Conservation (phyloP, 2,797 vertebrate genomes). For the Decapterus maruadsi region DNA sequence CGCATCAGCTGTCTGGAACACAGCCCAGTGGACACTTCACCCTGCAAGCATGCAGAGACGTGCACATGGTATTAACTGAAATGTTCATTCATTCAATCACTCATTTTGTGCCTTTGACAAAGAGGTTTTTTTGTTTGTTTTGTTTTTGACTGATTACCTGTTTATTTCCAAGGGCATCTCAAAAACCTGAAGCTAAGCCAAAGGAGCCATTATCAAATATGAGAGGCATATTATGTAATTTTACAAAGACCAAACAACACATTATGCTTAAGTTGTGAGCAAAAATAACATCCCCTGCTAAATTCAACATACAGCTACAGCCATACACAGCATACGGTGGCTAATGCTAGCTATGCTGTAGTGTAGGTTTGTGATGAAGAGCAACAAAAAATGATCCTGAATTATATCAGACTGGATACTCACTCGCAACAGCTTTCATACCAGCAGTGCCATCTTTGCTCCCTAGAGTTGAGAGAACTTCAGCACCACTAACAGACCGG, state of each 20-base stretch:
- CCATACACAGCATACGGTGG: neutral
- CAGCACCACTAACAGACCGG: too few species aligned
- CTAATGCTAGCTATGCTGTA: too few species aligned
- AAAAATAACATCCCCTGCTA: neutral
- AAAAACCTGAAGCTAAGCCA: neutral
- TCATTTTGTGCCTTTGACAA: constrained; percentile 13
- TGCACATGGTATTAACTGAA: constrained; percentile 40
- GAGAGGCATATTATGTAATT: neutral
- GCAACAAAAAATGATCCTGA: too few species aligned
- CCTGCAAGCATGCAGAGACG: constrained; percentile 40
- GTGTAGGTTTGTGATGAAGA: too few species aligned
- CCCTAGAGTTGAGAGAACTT: too few species aligned
- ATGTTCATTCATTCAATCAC: constrained; percentile 24
- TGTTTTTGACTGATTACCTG: constrained; percentile 5
- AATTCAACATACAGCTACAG: neutral
- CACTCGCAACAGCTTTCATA: too few species aligned
- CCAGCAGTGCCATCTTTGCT: too few species aligned
- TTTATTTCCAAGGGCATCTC: neutral
- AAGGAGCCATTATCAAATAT: neutral
- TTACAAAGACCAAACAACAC: constrained; percentile 1
- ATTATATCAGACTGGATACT: too few species aligned
- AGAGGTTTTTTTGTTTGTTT: constrained; percentile 3
- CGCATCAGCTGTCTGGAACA: constrained; percentile 62
- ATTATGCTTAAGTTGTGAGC: neutral
- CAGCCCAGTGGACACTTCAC: constrained; percentile 60